Base-by-base conservation (phyloP, 2,888 invertebrate species). In the Yponomeuta malinellus region DNA sequence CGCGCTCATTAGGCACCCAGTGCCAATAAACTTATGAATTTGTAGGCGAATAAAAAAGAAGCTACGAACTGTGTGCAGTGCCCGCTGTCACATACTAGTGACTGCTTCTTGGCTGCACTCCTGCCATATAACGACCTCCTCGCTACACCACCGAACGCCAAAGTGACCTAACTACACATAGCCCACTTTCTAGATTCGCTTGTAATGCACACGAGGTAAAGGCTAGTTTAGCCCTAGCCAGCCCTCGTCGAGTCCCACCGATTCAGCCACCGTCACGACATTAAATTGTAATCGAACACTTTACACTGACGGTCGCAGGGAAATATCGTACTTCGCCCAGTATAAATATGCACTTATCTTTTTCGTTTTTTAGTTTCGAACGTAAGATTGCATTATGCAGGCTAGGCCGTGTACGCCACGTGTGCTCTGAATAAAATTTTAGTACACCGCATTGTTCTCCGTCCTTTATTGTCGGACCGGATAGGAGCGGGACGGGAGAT, bases 261-360 rank as follows among this genome's bases (percentile, higher is more conserved):
- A 78, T 81, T 77, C 48, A 76, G 75, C 81, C 83, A 82, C 85
- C 84, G 82, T 88, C 84, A 83, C 84, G 86, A 88, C 90, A 86
- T 91, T 92, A 91, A 92, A 92, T 92, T 90, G 92, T 90, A 91
- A 91, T 92, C 90, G 91, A 90, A 90, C 89, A 89, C 90, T 87
- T 88, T 88, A 88, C 88, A 85, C 79, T 87, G 91, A 89, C 86
- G 86, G 83, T 88, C 83, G 84, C 85, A 76, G 84, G 85, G 86
- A 90, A 89, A 89, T 90, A 90, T 89, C 88, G 89, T 84, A 80
- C 80, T 59, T 83, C 83, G 84, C 86, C 85, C 86, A 83, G 89
- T 87, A 90, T 92, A 92, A 91, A 92, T 91, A 91, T 90, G 89
- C 86, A 87, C 86, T 90, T 91, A 90, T 90, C 90, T 89, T 89